These are phyloP conservation scores for Drosophila nr. fundita DNA, from an alignment of 2,888 invertebrate species.

Conservation along the genomic window DNA sequence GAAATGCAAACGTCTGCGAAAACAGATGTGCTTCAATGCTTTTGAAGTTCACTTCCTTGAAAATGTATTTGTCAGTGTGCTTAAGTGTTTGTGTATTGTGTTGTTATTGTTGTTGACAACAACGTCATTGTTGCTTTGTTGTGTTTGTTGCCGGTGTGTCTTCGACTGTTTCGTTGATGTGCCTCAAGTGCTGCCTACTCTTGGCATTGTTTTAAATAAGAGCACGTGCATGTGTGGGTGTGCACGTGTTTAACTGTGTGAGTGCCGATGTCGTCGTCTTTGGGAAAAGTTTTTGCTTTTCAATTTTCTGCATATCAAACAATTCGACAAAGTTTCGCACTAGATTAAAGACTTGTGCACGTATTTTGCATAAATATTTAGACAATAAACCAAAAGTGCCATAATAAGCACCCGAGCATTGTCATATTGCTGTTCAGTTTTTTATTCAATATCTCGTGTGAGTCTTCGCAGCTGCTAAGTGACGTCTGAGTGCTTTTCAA, in stretches of 20 bases:
- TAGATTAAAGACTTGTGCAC: constrained; percentile 74
- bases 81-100: constrained; percentile 56
- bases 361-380: constrained; percentile 78
- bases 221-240: background rate
- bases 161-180: constrained; percentile 29
- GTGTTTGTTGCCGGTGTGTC: constrained; percentile 21
- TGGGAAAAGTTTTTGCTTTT: constrained; percentile 68
- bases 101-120: constrained; percentile 10
- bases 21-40: constrained; percentile 37
- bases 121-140: constrained; percentile 27
- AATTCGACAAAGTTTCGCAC: constrained; percentile 56
- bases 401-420: constrained; percentile 48
- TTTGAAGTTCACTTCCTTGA: constrained; percentile 58
- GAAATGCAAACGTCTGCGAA: constrained; percentile 45
- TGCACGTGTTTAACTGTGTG: constrained; percentile 11
- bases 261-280: constrained; percentile 9
- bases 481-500: constrained; percentile 47
- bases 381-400: constrained; percentile 50
- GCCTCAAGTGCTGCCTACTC: constrained; percentile 49
- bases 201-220: constrained; percentile 63
- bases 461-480: constrained; percentile 61
- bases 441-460: constrained; percentile 46
- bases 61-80: constrained; percentile 69
- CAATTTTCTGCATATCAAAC: constrained; percentile 74
- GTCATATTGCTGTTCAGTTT: constrained; percentile 1